phyloP scores from a whole-genome alignment of 2,113 vertebrate species.

The Oriolus oriolus region DNA sequence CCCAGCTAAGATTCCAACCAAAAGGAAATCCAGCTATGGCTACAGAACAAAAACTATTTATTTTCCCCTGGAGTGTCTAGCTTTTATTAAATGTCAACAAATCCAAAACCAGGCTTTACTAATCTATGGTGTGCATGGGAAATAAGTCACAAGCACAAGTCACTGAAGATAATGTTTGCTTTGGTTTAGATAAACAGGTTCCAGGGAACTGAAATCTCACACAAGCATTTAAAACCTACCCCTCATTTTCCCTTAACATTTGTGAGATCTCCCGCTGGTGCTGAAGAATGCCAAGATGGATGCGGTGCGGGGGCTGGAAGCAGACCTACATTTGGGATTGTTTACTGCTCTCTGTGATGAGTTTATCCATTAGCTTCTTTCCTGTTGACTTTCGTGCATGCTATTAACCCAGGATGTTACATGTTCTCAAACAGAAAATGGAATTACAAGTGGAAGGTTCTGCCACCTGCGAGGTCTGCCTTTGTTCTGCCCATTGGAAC shows the following conservation, averaged over 20 bases:
- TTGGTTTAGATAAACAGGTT: conserved; percentile 53
- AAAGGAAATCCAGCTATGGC: conserved; percentile 31
- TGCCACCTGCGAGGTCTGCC: neutral
- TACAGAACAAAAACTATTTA: conserved; percentile 34
- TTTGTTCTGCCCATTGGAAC: neutral
- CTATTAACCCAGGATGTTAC: conserved; percentile 22
- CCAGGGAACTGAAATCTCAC: conserved; percentile 50
- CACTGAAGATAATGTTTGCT: conserved; percentile 55
- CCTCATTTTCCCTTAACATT: conserved; percentile 45
- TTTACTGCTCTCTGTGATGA: conserved; percentile 43
- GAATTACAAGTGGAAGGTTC: neutral
- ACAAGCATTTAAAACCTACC: conserved; percentile 32
- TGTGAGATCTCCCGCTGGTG: conserved; percentile 63
- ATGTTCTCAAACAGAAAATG: conserved; percentile 25
- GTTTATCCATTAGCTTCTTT: conserved; percentile 59
- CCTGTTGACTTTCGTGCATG: conserved; percentile 14
- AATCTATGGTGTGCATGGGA: conserved; percentile 29
- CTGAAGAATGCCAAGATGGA: conserved; percentile 41
- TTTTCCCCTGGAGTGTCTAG: conserved; percentile 52
- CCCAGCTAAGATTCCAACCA: conserved; percentile 27
- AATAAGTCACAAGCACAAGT: conserved; percentile 43
- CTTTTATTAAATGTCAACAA: conserved; percentile 64
- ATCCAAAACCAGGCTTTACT: conserved; percentile 36
- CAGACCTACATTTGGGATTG: conserved; percentile 19
- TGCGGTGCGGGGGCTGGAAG: neutral